Base-by-base conservation (phyloP, 1,140 invertebrate species). In the Drosophila sucinea region DNA sequence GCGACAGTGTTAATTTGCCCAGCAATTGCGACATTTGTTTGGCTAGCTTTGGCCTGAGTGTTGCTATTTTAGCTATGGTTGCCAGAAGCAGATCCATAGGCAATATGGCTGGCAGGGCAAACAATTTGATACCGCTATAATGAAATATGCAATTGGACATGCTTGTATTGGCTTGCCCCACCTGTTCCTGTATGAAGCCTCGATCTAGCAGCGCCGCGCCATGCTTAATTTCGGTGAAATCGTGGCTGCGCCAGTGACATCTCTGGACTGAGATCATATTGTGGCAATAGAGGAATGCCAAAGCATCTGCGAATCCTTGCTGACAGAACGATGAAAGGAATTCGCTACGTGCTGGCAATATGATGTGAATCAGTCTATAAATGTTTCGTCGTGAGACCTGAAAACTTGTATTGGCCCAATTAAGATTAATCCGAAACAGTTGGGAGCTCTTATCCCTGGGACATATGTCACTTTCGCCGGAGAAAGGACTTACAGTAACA, bases 391-490 rank as follows among this genome's bases (percentile, higher is more conserved):
- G 95, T 1, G 96, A 97, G 8, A 98, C 92, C 92, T 99, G 97
- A 91, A 99, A 98, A 91, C 97, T 98, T 7, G 98, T 99, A 92
- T 99, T 99, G 2, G 96, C 95, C 73, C 99, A 91, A 91, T 98
- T 76, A 4, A 76, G 27, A 5, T 76, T 98, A 5, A 99, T 95
- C 87, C 97, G 96, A 82, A 97, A 97, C 51, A 97, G 92, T 91
- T 97, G 96, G 5, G 96, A 96, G 62, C 95, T 96, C 60, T 95
- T 93, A 92, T 99, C 98, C 61, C 95, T 94, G 0, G 99, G 99
- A 93, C 98, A 99, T 77, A 99, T 99, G 92, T 99, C 98, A 89
- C 96, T 97, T 92, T 99, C 98, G 0, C 99, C 99, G 87, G 97
- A 97, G 93, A 99, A 99, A 0, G 99, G 99, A 89, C 97, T 98